phyloP scores from a whole-genome alignment of 2,888 invertebrate genomes.

The Pristionchus entomophagus region DNA sequence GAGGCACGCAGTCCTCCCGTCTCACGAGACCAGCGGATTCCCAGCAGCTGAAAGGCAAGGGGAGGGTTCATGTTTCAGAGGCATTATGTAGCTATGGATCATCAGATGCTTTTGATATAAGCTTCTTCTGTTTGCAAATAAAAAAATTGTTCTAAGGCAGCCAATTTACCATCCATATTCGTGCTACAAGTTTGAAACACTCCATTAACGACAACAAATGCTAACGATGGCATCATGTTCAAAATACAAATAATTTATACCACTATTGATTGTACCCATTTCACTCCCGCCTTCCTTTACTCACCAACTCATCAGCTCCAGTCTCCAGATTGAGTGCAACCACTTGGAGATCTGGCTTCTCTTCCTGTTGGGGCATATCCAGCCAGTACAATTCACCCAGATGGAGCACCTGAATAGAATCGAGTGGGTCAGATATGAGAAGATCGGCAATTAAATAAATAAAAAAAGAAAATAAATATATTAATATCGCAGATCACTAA shows the following conservation, averaged over 20 bases:
- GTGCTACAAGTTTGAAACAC: neutral
- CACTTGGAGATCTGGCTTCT: slow-evolving; percentile 64
- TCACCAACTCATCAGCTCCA: slow-evolving; percentile 62
- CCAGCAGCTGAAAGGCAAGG: slow-evolving; percentile 87
- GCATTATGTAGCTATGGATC: neutral
- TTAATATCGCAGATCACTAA: too few relatives aligned
- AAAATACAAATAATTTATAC: too few relatives aligned
- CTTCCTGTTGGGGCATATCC: slow-evolving; percentile 59
- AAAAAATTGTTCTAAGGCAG: neutral
- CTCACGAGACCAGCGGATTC: slow-evolving; percentile 84
- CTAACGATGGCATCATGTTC: too few relatives aligned
- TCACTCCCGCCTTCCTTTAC: neutral
- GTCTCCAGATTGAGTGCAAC: slow-evolving; percentile 63
- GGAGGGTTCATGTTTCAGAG: neutral
- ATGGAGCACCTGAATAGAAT: slow-evolving; percentile 51
- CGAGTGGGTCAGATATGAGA: neutral
- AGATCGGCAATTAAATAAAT: slow-evolving; percentile 46
- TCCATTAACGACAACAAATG: too few relatives aligned
- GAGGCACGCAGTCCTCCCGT: slow-evolving; percentile 80
- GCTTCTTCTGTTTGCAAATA: neutral
- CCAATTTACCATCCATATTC: neutral
- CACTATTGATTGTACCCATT: too few relatives aligned
- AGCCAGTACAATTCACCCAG: slow-evolving; percentile 61
- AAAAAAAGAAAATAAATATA: slow-evolving; percentile 45
- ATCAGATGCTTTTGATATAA: neutral